These are phyloP conservation scores for Tragelaphus scriptus DNA, from an alignment of 2,113 vertebrate genomes.

Conservation along the genomic window DNA sequence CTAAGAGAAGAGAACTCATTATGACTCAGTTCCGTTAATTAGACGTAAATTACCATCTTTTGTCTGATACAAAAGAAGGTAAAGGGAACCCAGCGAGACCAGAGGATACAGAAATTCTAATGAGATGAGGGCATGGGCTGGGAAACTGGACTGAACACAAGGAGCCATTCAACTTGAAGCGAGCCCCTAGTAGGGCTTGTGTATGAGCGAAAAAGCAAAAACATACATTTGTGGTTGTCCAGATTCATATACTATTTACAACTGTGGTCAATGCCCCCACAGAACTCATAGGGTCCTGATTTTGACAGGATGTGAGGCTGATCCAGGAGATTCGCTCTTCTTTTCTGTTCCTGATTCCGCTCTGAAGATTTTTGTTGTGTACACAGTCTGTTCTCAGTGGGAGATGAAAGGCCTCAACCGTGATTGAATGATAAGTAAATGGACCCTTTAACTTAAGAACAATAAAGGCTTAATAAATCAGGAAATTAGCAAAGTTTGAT, in stretches of 20 bases:
- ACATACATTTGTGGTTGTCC: conserved; percentile 56
- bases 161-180: conserved; percentile 65
- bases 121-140: conserved; percentile 76
- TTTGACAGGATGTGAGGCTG: conserved; percentile 46
- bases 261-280: not conserved
- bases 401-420: not conserved
- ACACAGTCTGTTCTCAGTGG: not conserved
- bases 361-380: conserved; percentile 38
- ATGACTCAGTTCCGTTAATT: conserved; percentile 87
- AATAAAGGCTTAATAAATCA: not conserved
- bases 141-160: conserved; percentile 74
- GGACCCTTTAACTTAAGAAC: conserved; percentile 8
- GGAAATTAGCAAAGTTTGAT: conserved; percentile 1
- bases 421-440: conserved; percentile 30
- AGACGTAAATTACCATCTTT: conserved; percentile 85
- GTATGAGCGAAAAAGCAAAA: conserved; percentile 51
- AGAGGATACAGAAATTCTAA: conserved; percentile 80
- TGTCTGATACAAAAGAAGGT: conserved; percentile 81
- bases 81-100: conserved; percentile 76
- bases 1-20: conserved; percentile 79
- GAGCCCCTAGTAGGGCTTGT: conserved; percentile 10
- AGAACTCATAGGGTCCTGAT: not conserved
- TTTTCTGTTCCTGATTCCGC: not conserved
- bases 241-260: conserved; percentile 23
- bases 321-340: not conserved